Percentiles rank a stretch among this genome's conserved stretches.
Conservation (phyloP, 1,140 invertebrate genomes). For the Aradophagus sp. region DNA sequence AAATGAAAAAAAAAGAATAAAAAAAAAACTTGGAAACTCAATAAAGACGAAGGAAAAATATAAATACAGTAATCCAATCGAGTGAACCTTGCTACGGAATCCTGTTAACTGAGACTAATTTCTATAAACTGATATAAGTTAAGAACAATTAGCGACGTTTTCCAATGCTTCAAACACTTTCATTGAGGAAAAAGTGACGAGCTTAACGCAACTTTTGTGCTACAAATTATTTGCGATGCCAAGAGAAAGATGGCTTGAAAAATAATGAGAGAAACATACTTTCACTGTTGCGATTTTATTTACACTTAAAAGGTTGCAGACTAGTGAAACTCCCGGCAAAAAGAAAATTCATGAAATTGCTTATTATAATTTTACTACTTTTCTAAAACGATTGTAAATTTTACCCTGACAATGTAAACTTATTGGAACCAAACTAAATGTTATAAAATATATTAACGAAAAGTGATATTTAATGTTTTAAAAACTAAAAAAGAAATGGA, state of each 20-base stretch:
- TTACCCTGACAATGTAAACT: no score
- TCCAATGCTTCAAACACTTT: conserved; percentile 30
- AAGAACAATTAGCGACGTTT: conserved; percentile 38
- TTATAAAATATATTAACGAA: no score
- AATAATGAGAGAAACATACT: conserved; percentile 31
- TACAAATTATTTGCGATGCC: conserved; percentile 26
- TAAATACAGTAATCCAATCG: no score
- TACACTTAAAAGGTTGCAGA: background rate
- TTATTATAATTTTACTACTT: no score
- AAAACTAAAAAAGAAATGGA: no score
- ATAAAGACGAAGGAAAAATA: no score
- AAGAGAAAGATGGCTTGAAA: conserved; percentile 30
- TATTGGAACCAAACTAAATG: no score
- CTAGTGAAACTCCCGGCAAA: conserved; percentile 11
- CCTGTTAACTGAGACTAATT: conserved; percentile 26
- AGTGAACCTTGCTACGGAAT: conserved; percentile 16
- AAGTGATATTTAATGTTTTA: no score
- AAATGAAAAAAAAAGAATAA: no score
- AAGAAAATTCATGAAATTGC: no score
- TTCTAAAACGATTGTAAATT: no score
- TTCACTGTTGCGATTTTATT: conserved; percentile 44
- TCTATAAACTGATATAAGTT: conserved; percentile 29
- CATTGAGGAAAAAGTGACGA: conserved; percentile 27
- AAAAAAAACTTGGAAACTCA: no score
- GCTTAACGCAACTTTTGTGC: conserved; percentile 22